Evolutionary conservation across 2,797 vertebrate genomes (phyloP).

Genomic region (Xenentodon cancila): DNA sequence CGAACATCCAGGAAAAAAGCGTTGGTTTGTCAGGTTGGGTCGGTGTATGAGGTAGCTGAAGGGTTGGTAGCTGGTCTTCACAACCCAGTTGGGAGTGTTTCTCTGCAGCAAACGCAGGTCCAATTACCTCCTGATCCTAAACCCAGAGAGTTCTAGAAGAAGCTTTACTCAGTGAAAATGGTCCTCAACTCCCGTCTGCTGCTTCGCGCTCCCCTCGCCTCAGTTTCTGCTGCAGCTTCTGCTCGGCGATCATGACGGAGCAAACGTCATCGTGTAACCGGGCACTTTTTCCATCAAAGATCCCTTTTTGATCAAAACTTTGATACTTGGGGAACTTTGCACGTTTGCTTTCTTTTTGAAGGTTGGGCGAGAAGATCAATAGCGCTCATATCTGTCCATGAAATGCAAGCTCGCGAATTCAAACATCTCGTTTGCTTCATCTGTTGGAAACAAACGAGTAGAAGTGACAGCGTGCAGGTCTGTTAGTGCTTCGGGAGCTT

Average conservation of each 20-base stretch:
- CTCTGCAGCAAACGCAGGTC: not conserved
- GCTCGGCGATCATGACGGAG: conserved; percentile 43
- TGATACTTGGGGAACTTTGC: no score
- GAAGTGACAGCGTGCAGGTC: not conserved
- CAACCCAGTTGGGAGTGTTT: conserved; percentile 46
- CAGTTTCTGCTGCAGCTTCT: conserved; percentile 25
- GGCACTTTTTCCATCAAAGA: not conserved
- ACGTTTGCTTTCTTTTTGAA: no score
- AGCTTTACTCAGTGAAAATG: conserved; percentile 15
- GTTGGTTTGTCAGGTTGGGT: not conserved
- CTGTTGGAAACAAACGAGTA: no score
- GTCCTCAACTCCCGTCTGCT: conserved; percentile 14
- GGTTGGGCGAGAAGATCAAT: no score
- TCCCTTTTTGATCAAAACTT: no score
- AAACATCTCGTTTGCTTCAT: no score
- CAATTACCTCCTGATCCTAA: not conserved
- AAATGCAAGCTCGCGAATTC: no score
- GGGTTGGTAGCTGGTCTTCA: conserved; percentile 76
- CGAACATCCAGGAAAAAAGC: no score
- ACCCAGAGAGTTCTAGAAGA: conserved; percentile 22
- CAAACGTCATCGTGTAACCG: no score
- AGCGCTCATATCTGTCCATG: no score
- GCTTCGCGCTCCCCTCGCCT: no score
- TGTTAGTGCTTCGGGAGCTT: not conserved
- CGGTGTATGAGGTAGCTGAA: conserved; percentile 1